These are phyloP conservation scores for Edolisoma coerulescens DNA, from an alignment of 2,113 vertebrate species.

Conservation along the genomic window DNA sequence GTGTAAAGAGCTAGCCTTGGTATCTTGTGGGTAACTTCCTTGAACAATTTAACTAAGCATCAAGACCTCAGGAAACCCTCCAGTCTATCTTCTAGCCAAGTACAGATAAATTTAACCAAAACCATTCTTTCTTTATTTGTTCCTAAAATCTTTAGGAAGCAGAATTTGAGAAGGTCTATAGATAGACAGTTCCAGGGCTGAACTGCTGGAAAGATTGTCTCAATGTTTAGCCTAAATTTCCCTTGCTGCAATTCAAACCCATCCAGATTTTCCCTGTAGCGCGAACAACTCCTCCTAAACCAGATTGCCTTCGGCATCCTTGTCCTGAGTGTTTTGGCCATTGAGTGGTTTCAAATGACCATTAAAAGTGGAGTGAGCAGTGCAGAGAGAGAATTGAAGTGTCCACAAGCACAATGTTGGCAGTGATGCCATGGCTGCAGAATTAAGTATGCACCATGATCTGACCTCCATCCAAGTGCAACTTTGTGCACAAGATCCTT, in stretches of 20 bases:
- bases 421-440: not conserved
- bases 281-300: not conserved
- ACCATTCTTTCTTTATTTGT: not conserved
- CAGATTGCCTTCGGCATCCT: not conserved
- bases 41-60: not conserved
- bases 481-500: not conserved
- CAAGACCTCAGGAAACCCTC: not conserved
- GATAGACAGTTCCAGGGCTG: not conserved
- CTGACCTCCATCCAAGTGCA: not conserved
- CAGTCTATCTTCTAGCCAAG: not conserved
- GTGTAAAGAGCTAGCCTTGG: not conserved
- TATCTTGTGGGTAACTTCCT: not conserved
- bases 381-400: not conserved
- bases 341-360: not conserved
- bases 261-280: not conserved
- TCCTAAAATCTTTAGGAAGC: not conserved
- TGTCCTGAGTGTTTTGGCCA: not conserved
- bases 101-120: not conserved
- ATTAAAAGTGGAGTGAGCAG: not conserved
- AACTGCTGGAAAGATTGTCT: not conserved
- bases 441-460: not conserved
- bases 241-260: not conserved
- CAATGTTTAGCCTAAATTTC: not conserved
- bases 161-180: not conserved
- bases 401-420: not conserved